A percentile compares a stretch with the other conserved stretches of the same genome.
phyloP scores from a whole-genome alignment of 2,113 vertebrate species.

The Monarcha castaneiventris region DNA sequence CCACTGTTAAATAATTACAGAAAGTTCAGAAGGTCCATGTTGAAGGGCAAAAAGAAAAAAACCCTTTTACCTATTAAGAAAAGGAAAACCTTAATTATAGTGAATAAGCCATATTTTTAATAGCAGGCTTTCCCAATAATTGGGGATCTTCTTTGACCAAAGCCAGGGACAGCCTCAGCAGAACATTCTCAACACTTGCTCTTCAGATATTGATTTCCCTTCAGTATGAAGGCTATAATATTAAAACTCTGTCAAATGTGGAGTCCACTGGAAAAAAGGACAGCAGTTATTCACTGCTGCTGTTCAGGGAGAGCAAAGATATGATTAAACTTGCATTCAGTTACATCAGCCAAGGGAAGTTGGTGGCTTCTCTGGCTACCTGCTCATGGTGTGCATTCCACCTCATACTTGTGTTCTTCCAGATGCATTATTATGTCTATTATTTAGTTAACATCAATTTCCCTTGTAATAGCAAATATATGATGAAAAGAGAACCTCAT shows the following conservation, averaged over 20 bases:
- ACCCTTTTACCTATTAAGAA: background rate
- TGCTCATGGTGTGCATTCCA: background rate
- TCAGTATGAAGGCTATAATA: background rate
- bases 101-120: background rate
- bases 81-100: background rate
- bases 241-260: background rate
- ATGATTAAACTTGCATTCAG: background rate
- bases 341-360: background rate
- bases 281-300: background rate
- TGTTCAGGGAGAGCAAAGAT: background rate
- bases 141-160: background rate
- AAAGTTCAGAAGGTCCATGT: background rate
- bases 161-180: background rate
- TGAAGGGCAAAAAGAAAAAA: background rate
- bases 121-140: background rate
- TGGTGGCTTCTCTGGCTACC: background rate
- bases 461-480: background rate
- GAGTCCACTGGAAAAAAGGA: background rate
- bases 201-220: background rate
- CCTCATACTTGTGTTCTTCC: background rate
- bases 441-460: background rate
- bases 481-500: background rate
- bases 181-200: background rate
- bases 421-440: background rate
- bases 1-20: constrained; percentile 65